Evolutionary conservation across 2,113 vertebrate genomes (phyloP).

Genomic region (Orcinus orca): DNA sequence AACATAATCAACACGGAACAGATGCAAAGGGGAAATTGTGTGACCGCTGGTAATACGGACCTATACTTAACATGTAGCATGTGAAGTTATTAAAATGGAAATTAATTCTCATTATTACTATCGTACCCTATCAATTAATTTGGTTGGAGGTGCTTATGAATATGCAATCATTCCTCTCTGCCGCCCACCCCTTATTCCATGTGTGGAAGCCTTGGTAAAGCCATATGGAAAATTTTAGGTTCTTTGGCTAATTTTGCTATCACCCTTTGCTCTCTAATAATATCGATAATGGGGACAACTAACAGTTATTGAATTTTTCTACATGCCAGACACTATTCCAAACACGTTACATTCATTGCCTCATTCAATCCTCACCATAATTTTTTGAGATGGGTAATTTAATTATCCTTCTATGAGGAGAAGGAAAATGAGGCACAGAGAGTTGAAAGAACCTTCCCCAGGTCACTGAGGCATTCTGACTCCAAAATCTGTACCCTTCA

Average conservation of each 20-base stretch:
- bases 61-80: slow-evolving; percentile 70
- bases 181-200: slow-evolving; percentile 67
- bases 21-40: slow-evolving; percentile 66
- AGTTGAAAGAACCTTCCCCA: neutral
- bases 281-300: neutral
- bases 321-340: neutral
- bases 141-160: slow-evolving; percentile 82
- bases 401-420: neutral
- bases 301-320: neutral
- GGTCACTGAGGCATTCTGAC: neutral
- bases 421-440: neutral
- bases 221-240: neutral
- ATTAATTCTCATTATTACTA: slow-evolving; percentile 81
- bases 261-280: neutral
- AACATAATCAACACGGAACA: slow-evolving; percentile 60
- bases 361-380: neutral
- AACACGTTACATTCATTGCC: neutral
- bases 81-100: slow-evolving; percentile 80
- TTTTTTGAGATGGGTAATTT: neutral
- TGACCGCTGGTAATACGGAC: slow-evolving; percentile 59
- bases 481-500: neutral
- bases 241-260: neutral
- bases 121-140: slow-evolving; percentile 83
- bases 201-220: neutral
- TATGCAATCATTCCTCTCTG: slow-evolving; percentile 77